Evolutionary conservation across 2,113 vertebrate species (phyloP), one percentile per base, ranked within the genome.

Genomic region (Vireo altiloquus): DNA sequence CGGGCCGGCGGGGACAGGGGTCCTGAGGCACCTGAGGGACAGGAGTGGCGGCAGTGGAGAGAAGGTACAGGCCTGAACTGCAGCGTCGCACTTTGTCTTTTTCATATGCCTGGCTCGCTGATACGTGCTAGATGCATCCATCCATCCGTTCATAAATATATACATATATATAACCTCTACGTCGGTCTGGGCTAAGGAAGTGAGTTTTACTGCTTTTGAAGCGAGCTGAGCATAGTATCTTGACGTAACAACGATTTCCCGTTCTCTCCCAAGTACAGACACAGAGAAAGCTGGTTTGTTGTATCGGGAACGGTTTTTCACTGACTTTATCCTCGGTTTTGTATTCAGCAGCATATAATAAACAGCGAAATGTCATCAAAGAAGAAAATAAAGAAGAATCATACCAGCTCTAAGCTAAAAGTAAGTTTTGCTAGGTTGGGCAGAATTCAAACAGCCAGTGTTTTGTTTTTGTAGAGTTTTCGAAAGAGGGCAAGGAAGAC

Each of bases 271-370:
- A 31, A 52, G 40, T 28, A 1, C 3, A 3, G 40, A 24, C 54
- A 1, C 18, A 4, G 30, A 27, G 39, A 16, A 39, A 33, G 72
- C 25, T 1, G 52, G 2, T 11, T 22, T 18, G 20, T 22, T 18
- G 20, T 4, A 0, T 9, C 24, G 3, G 6, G 27, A 6, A 1
- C 22, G 2, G 0, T 4, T 52, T 35, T 33, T n/a, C 35, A 0
- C 15, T 39, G 7, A 5, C 27, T 27, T 24, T 37, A 2, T 30
- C 13, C 88, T 59, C 42, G 2, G 7, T 2, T 57, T n/a, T 10
- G 0, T 17, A 0, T 44, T 66, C n/a, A 16, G 28, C 33, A 15
- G 33, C 10, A 0, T 24, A 12, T 3, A 1, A 15, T 5, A 12
- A 21, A 4, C 3, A 50, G 60, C 0, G 5, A 50, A 37, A 96